phyloP scores from a whole-genome alignment of 1,140 invertebrate genomes.

The Cardiocondyla obscurior region DNA sequence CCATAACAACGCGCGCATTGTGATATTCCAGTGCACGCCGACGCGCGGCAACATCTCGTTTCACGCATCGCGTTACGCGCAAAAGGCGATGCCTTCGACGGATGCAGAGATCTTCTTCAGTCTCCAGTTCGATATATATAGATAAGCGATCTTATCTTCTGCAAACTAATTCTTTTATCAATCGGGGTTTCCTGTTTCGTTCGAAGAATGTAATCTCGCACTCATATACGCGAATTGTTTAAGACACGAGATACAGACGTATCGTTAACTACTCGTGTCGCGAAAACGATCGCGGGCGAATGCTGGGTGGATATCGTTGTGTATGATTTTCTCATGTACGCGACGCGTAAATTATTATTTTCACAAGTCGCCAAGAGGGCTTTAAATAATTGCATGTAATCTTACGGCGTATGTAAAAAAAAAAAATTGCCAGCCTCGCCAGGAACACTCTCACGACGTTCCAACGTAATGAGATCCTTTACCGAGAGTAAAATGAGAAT shows the following conservation, averaged over 20 bases:
- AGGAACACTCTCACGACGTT: neutral
- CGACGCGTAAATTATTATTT: neutral
- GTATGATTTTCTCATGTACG: neutral
- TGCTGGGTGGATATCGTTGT: neutral
- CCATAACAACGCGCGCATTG: conserved; percentile 74
- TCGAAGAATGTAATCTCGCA: conserved; percentile 46
- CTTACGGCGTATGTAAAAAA: neutral
- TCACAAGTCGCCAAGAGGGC: neutral
- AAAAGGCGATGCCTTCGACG: conserved; percentile 46
- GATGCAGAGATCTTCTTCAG: conserved; percentile 53
- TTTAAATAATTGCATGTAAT: neutral
- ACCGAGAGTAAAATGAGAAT: neutral
- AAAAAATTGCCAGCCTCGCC: neutral
- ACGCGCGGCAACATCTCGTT: conserved; percentile 63
- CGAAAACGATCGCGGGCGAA: neutral
- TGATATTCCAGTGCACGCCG: conserved; percentile 47
- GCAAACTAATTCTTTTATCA: conserved; percentile 57
- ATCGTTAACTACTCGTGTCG: conserved; percentile 9
- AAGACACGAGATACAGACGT: conserved; percentile 6
- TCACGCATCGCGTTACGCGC: conserved; percentile 63
- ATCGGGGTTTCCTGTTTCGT: conserved; percentile 52
- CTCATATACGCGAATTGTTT: neutral
- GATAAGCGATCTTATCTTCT: conserved; percentile 63
- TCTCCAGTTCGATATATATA: conserved; percentile 53
- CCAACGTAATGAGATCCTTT: neutral